These are phyloP conservation scores for Aphelinus certus DNA, from an alignment of 1,140 invertebrate genomes.

Conservation along the genomic window DNA sequence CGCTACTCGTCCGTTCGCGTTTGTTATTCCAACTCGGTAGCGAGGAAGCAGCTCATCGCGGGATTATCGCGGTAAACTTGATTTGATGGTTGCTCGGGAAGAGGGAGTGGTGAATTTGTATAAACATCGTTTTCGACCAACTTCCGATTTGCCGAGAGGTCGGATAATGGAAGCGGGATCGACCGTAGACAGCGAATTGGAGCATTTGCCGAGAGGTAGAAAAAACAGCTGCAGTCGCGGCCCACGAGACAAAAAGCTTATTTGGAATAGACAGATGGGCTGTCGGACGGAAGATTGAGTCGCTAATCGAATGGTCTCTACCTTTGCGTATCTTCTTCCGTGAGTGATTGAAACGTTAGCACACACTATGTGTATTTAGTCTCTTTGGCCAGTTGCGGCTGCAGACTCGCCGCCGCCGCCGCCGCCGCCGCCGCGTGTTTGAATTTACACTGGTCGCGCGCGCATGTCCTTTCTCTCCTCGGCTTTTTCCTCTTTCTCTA, in stretches of 20 bases:
- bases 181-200: not conserved
- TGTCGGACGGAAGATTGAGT: conserved; percentile 24
- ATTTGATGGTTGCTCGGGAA: too few relatives aligned
- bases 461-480: not conserved
- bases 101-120: too few relatives aligned
- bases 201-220: not conserved
- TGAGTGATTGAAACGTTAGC: conserved; percentile 25
- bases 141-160: too few relatives aligned
- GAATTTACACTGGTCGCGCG: not conserved
- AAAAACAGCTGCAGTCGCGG: not conserved
- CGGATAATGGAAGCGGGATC: too few relatives aligned
- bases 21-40: too few relatives aligned
- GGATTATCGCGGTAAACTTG: too few relatives aligned
- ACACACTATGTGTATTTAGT: conserved; percentile 6
- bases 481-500: not conserved
- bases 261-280: conserved; percentile 3
- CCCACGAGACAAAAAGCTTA: conserved; percentile 28
- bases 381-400: not conserved
- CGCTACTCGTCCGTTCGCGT: too few relatives aligned
- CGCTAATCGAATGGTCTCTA: conserved; percentile 29
- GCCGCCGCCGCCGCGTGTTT: not conserved
- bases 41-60: too few relatives aligned
- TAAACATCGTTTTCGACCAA: too few relatives aligned
- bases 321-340: conserved; percentile 23
- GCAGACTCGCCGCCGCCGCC: too few relatives aligned